Conservation (phyloP, 2,797 vertebrate genomes). For the Scyliorhinus canicula region DNA sequence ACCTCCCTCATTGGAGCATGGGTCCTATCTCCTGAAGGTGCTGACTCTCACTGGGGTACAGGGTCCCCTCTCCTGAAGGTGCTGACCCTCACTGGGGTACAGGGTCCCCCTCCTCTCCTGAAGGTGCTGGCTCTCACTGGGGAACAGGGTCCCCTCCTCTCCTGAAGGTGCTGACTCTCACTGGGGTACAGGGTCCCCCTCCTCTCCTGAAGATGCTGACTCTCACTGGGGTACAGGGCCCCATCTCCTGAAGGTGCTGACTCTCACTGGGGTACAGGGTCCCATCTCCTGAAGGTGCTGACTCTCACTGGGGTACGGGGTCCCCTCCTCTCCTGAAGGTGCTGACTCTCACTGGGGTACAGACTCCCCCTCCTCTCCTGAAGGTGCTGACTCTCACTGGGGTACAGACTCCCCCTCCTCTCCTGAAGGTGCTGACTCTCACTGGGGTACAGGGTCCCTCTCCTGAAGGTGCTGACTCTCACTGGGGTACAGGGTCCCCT, state of each 20-base stretch:
- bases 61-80: neutral
- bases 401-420: neutral
- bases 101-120: too few species aligned
- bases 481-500: neutral
- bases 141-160: too few species aligned
- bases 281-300: too few species aligned
- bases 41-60: neutral
- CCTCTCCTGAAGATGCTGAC: neutral
- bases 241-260: neutral
- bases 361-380: neutral
- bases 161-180: too few species aligned
- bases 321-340: too few species aligned
- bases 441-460: neutral
- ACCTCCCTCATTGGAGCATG: neutral
- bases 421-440: neutral
- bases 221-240: neutral
- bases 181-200: too few species aligned
- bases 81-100: neutral
- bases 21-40: neutral
- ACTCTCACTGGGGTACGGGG: neutral
- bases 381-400: neutral
- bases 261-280: neutral
- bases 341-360: too few species aligned
- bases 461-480: too few species aligned
- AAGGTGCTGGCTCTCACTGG: too few species aligned